Conservation (phyloP, 2,797 vertebrate species). For the Cuniculus paca region DNA sequence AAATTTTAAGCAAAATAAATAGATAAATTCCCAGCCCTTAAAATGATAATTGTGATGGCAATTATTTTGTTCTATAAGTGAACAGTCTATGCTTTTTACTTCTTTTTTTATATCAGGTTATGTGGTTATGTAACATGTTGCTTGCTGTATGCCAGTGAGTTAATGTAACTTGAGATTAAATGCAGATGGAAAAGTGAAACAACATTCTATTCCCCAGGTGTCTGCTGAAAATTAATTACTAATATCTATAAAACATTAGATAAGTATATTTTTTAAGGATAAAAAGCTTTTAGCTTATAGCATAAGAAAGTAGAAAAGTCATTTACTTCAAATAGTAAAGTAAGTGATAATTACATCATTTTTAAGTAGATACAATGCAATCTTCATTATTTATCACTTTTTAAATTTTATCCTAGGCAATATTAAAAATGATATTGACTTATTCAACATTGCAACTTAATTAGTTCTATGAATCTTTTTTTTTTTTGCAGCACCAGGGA, state of each 20-base stretch:
- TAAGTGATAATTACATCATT: neutral
- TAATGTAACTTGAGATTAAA: neutral
- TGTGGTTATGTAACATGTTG: neutral
- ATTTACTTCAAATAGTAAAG: neutral
- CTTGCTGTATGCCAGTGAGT: neutral
- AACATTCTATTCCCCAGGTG: neutral
- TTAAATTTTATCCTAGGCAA: neutral
- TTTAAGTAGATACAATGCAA: neutral
- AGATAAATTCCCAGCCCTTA: no score
- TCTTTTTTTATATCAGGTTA: neutral
- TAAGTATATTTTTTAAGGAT: neutral
- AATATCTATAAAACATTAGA: neutral
- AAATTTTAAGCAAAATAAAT: no score
- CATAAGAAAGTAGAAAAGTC: neutral
- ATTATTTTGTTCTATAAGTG: neutral
- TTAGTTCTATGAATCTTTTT: neutral
- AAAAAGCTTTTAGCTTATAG: neutral
- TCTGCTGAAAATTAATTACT: neutral
- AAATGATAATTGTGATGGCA: neutral
- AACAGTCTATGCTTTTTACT: neutral
- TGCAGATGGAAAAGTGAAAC: neutral
- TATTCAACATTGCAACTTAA: neutral
- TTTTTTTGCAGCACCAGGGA: no score
- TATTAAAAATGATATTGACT: neutral
- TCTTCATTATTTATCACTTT: neutral